A percentile compares a stretch with the other conserved stretches of the same genome.
Conservation (phyloP, 2,888 invertebrate genomes). For the Bellardia bayeri region DNA sequence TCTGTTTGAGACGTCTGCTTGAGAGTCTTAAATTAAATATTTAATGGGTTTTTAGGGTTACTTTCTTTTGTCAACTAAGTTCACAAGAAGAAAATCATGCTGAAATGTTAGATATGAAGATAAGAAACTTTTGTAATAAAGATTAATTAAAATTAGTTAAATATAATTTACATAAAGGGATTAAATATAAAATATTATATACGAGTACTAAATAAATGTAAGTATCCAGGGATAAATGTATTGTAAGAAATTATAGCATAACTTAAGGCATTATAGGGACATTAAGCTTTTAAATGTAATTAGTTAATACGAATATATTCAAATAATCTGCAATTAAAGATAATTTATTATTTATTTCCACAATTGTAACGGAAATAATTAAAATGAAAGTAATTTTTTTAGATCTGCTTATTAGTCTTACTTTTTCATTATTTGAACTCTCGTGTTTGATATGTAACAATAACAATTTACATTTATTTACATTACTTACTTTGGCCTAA, state of each 20-base stretch:
- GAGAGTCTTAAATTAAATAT: no score
- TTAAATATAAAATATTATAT: not conserved
- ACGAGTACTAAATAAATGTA: not conserved
- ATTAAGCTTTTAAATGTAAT: no score
- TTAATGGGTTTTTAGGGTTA: slow-evolving; percentile 45
- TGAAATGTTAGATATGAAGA: not conserved
- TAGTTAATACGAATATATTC: not conserved
- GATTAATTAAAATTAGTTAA: slow-evolving; percentile 16
- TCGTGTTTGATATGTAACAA: not conserved
- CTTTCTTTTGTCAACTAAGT: slow-evolving; percentile 6
- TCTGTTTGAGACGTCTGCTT: not conserved
- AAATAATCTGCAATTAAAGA: not conserved
- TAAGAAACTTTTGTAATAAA: not conserved
- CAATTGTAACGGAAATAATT: no score
- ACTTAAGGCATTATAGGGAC: not conserved
- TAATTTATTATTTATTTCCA: no score
- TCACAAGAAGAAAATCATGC: not conserved
- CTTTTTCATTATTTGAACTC: no score
- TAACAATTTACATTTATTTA: not conserved
- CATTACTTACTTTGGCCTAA: slow-evolving; percentile 11
- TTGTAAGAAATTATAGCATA: not conserved
- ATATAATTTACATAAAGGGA: not conserved
- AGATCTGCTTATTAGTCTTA: no score
- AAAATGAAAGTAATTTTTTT: no score
- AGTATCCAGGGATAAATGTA: not conserved